Conservation (phyloP, 1,140 invertebrate genomes). For the Anastatus disparis region DNA sequence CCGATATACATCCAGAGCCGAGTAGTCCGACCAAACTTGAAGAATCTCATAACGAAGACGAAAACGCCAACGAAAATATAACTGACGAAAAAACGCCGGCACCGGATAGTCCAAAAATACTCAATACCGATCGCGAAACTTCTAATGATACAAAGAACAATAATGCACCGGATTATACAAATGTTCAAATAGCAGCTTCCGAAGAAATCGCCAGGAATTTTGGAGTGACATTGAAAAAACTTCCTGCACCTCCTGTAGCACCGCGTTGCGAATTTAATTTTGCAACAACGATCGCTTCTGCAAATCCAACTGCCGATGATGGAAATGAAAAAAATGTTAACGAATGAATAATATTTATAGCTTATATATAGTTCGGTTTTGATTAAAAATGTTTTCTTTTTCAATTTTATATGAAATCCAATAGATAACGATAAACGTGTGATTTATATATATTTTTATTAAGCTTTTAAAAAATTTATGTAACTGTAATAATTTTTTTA, state of each 20-base stretch:
- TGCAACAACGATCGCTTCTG: not conserved
- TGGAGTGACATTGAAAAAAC: conserved; percentile 51
- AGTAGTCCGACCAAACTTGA: not conserved
- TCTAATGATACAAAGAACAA: too few species aligned
- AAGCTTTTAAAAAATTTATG: too few species aligned
- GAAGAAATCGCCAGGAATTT: conserved; percentile 45
- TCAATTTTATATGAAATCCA: too few species aligned
- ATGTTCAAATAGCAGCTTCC: conserved; percentile 46
- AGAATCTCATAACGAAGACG: not conserved
- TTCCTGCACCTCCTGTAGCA: conserved; percentile 57
- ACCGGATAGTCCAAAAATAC: conserved; percentile 7
- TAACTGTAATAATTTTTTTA: too few species aligned
- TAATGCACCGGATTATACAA: conserved; percentile 57
- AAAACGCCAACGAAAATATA: conserved; percentile 4
- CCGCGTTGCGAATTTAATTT: conserved; percentile 38
- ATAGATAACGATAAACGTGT: too few species aligned
- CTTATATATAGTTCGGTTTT: too few species aligned
- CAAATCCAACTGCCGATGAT: too few species aligned
- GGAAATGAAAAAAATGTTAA: too few species aligned
- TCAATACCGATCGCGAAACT: not conserved
- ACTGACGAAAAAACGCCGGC: not conserved
- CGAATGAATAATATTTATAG: too few species aligned
- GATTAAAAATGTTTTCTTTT: too few species aligned
- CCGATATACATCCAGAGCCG: conserved; percentile 12
- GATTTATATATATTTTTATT: too few species aligned